phyloP scores from a whole-genome alignment of 2,797 vertebrate genomes.

The Dermochelys coriacea region DNA sequence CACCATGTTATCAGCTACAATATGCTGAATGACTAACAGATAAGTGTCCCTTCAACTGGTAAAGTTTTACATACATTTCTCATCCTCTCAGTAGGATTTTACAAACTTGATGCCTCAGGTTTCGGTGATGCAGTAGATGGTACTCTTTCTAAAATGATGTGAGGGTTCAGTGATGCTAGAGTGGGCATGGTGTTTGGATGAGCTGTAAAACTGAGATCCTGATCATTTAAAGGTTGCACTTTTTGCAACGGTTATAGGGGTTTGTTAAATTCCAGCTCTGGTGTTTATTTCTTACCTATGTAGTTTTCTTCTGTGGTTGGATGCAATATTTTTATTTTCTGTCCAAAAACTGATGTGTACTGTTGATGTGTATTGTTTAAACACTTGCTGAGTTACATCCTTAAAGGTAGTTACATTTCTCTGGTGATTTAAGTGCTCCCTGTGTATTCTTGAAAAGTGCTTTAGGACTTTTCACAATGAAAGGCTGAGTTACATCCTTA shows the following conservation, averaged over 20 bases:
- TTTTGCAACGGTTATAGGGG: not conserved
- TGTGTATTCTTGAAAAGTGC: not conserved
- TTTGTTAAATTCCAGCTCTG: not conserved
- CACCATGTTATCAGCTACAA: not conserved
- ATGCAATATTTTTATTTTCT: not conserved
- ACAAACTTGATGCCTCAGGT: not conserved
- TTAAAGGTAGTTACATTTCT: not conserved
- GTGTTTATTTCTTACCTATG: not conserved
- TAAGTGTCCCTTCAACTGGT: not conserved
- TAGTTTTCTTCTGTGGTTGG: not conserved
- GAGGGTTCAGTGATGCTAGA: not conserved
- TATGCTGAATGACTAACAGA: not conserved
- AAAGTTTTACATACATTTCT: not conserved
- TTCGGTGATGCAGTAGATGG: not conserved
- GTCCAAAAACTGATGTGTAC: not conserved
- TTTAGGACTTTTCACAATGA: not conserved
- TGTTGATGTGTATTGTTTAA: not conserved
- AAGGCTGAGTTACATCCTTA: not conserved
- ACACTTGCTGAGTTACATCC: not conserved
- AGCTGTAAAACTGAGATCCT: not conserved
- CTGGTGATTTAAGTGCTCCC: not conserved
- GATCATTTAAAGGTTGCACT: not conserved
- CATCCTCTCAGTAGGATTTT: not conserved
- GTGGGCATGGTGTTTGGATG: not conserved
- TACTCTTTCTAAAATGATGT: not conserved